Percentiles rank a stretch among this genome's conserved stretches.
phyloP scores from a whole-genome alignment of 2,888 invertebrate species.

The Drosophila nr. fundita region DNA sequence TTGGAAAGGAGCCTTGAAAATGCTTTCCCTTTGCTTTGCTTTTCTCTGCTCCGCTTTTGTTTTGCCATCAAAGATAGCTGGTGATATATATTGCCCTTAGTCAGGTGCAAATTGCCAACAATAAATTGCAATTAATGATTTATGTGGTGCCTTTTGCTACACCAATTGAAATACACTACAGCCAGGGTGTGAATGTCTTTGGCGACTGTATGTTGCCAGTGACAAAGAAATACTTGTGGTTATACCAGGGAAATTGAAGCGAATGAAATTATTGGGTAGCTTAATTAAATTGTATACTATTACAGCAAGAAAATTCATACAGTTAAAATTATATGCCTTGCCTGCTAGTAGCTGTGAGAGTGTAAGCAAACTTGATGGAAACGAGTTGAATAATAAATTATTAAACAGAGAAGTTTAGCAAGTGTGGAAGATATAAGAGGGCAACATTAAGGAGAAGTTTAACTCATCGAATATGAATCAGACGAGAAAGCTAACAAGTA shows the following conservation, averaged over 20 bases:
- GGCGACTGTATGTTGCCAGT: too few relatives aligned
- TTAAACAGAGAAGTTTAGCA: background rate
- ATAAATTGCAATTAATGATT: conserved; percentile 80
- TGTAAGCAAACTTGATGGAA: background rate
- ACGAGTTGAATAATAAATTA: background rate
- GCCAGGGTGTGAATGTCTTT: background rate
- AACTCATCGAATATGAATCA: background rate
- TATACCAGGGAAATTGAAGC: background rate
- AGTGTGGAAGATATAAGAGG: too few relatives aligned
- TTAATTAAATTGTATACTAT: background rate
- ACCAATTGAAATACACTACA: conserved; percentile 26
- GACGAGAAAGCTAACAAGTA: background rate
- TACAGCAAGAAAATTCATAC: background rate
- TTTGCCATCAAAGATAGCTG: conserved; percentile 42
- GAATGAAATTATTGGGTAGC: background rate
- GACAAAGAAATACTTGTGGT: background rate
- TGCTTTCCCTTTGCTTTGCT: background rate
- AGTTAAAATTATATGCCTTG: background rate
- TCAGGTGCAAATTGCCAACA: conserved; percentile 75
- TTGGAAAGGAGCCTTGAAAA: conserved; percentile 2
- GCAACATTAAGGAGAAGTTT: background rate
- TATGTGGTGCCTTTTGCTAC: conserved; percentile 34
- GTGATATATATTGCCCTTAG: conserved; percentile 71
- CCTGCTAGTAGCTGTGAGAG: background rate
- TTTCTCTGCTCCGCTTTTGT: conserved; percentile 12